Conservation (phyloP, 2,888 invertebrate species). For the Chaetoderma sp. region DNA sequence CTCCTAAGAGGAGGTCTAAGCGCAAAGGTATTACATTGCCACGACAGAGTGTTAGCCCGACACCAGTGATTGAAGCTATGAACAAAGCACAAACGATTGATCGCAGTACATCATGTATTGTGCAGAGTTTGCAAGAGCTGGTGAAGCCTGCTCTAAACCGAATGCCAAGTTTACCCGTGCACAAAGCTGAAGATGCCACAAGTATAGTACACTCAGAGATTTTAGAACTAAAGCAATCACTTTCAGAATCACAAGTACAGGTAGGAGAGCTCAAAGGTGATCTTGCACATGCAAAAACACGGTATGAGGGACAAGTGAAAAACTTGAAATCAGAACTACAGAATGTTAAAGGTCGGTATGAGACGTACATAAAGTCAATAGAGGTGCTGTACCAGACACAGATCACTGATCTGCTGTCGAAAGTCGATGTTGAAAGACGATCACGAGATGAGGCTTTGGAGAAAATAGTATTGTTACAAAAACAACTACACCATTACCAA, state of each 20-base stretch:
- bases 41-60: background rate
- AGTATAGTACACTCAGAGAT: no score
- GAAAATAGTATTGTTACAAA: constrained; percentile 50
- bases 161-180: no score
- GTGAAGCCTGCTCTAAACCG: no score
- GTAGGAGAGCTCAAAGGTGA: constrained; percentile 38
- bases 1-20: no score
- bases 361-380: constrained; percentile 45
- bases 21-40: no score
- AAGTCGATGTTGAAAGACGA: constrained; percentile 48
- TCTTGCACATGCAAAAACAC: constrained; percentile 25
- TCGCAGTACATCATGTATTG: background rate
- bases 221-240: constrained; percentile 21
- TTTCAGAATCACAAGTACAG: constrained; percentile 24
- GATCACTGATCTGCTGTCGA: constrained; percentile 40
- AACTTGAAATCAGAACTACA: constrained; percentile 40
- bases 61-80: background rate
- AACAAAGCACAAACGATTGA: no score
- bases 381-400: constrained; percentile 41
- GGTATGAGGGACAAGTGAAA: constrained; percentile 31
- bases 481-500: constrained; percentile 50
- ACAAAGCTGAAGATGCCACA: no score
- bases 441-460: constrained; percentile 54
- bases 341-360: constrained; percentile 46
- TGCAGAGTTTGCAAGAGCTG: no score